Evolutionary conservation across 2,113 vertebrate species (phyloP), one percentile per base, ranked within the genome.

Genomic region (Neotoma lepida): DNA sequence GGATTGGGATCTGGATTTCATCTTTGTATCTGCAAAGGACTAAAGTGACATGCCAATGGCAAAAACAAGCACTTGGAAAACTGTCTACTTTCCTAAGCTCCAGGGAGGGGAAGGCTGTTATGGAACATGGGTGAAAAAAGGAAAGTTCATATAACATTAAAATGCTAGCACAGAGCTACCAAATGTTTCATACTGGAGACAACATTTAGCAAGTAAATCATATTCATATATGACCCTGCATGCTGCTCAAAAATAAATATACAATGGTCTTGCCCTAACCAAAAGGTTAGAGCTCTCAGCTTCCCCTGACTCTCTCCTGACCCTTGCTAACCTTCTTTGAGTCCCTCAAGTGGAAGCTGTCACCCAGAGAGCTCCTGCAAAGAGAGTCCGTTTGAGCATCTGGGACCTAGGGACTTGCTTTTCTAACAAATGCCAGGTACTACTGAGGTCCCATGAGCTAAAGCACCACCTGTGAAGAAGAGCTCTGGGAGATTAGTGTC

Each of bases 11-110:
- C 26, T 41, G 14, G 58, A 86, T 63, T 74, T 89, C 70, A 49
- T 49, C 70, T 74, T 76, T 86, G 26, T 44, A 63, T 87, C 74
- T 51, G 63, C n/a, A 68, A 77, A 95, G 66, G n/a, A 68, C 26
- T 58, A 24, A 41, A 81, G 61, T 56, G 66, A 26, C 71, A 85
- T 54, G 70, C 46, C 26, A 49, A 88, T 35, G 30, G 39, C 70
- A 74, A 77, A 51, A 76, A 54, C 17, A 30, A 46, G 12, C 33
- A 12, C 81, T 95, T 78, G 71, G 46, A 64, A 90, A 84, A 64
- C 0, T 5, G 56, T 30, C 66, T n/a, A n/a, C 28, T 70, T 63
- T 68, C 39, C 71, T 64, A 82, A 93, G 81, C 17, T 30, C 58
- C 9, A 20, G 70, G 54, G 46, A 73, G 9, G 35, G 12, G 22